Base-by-base conservation (phyloP, 2,888 invertebrate species). In the Drosophila pegasa region DNA sequence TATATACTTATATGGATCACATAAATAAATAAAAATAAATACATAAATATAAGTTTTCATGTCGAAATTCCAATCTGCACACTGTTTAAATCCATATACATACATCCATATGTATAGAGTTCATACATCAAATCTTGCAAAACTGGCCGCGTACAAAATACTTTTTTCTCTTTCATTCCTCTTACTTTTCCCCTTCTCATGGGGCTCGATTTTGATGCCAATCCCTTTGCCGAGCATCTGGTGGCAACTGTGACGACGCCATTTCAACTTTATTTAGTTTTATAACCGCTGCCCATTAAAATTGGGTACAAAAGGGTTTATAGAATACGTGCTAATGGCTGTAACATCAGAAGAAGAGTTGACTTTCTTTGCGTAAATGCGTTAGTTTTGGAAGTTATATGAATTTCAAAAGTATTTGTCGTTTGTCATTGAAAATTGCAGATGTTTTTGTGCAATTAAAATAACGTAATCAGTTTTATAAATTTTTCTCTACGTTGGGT, bases 131-230 rank as follows among this genome's bases (percentile, higher is more conserved):
- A n/a, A 78, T 66, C 66, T 78, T 87, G 87, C 87, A 68, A 81
- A 81, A 81, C 80, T 74, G 78, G 80, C 87, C 71, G 63, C 20
- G 29, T 37, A 29, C 54, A 27, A 54, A 25, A 50, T 35, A 61
- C 31, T 14, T 9, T 25, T 25, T 47, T 47, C 45, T 16, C 47
- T 33, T 37, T 27, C 25, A 3, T 10, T 8, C 22, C 20, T 25
- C 25, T 38, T n/a, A 7, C 16, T 50, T 12, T n/a, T 33, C 7
- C 7, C 2, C 35, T 35, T 20, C 25, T 12, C 12, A 25, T 10
- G 22, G 29, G 9, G n/a, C 40, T 33, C 12, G n/a, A 31, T 29
- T 38, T 40, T 18, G n/a, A 48, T 47, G 59, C 31, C 58, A 20
- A 60, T 74, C 71, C 60, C 76, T 74, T 75, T 25, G 45, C 29